Percentiles rank a stretch among this genome's conserved stretches.
These are phyloP conservation scores for Amblyornis subalaris DNA, from an alignment of 2,113 vertebrate genomes.

Conservation along the genomic window DNA sequence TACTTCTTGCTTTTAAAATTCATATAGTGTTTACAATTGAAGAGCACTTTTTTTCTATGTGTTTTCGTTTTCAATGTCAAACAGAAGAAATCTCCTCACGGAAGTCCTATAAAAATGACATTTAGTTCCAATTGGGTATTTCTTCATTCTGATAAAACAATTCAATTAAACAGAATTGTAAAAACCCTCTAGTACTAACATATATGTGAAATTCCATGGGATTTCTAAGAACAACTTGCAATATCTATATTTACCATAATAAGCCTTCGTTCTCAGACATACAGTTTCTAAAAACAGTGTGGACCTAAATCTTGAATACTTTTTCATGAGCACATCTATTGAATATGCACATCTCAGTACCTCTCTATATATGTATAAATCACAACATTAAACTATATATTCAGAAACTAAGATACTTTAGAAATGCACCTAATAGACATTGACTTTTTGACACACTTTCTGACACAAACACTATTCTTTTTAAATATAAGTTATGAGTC, in stretches of 20 bases:
- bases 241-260: neutral
- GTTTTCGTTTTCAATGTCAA: neutral
- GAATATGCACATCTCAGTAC: neutral
- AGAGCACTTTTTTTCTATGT: neutral
- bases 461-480: neutral
- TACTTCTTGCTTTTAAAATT: neutral
- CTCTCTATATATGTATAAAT: neutral
- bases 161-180: neutral
- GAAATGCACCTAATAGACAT: neutral
- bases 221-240: neutral
- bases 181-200: neutral
- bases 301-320: neutral
- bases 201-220: neutral
- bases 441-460: neutral
- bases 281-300: rapidly evolving
- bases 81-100: neutral
- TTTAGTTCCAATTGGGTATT: neutral
- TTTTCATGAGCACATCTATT: neutral
- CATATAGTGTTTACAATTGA: neutral
- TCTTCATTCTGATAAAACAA: neutral
- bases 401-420: neutral
- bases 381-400: neutral
- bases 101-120: neutral
- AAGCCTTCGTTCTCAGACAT: neutral
- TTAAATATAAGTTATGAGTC: neutral